Conservation (phyloP, 2,888 invertebrate species). For the Harpalus rufipes region DNA sequence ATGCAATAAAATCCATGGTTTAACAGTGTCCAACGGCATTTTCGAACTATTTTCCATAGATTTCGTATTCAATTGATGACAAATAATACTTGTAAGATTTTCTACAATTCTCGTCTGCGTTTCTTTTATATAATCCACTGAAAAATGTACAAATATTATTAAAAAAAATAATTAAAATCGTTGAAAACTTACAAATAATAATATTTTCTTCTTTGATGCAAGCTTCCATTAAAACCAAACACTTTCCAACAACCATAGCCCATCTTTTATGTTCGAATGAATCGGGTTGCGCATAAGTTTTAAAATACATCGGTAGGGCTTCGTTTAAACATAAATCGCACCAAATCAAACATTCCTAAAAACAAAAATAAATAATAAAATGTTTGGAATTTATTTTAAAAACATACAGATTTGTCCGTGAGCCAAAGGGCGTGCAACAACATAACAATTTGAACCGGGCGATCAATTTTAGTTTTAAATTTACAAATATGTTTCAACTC, state of each 20-base stretch:
- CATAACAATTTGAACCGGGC: conserved; percentile 78
- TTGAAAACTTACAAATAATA: conserved; percentile 77
- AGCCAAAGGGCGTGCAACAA: conserved; percentile 78
- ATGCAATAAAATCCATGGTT: conserved; percentile 92
- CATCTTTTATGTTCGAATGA: conserved; percentile 76
- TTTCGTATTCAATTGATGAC: conserved; percentile 86
- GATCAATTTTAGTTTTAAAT: conserved; percentile 77
- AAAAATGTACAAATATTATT: conserved; percentile 20
- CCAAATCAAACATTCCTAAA: conserved; percentile 86
- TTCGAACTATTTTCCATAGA: conserved; percentile 81
- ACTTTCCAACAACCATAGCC: conserved; percentile 75
- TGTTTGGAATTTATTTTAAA: conserved; percentile 18
- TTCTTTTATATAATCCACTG: conserved; percentile 73
- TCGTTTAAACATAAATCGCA: conserved; percentile 88
- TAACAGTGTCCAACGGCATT: conserved; percentile 84
- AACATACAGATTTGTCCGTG: conserved; percentile 70
- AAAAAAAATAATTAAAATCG: neutral
- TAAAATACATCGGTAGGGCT: conserved; percentile 83
- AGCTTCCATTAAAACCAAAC: conserved; percentile 77
- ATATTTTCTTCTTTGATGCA: conserved; percentile 80
- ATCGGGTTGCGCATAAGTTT: conserved; percentile 77
- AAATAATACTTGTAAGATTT: conserved; percentile 86
- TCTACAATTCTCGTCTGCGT: conserved; percentile 85
- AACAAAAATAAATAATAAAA: conserved; percentile 45
- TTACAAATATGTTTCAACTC: conserved; percentile 72